Percentiles rank a stretch among this genome's conserved stretches.
Evolutionary conservation across 2,113 vertebrate species (phyloP).

Genomic region (Poecilia latipinna): DNA sequence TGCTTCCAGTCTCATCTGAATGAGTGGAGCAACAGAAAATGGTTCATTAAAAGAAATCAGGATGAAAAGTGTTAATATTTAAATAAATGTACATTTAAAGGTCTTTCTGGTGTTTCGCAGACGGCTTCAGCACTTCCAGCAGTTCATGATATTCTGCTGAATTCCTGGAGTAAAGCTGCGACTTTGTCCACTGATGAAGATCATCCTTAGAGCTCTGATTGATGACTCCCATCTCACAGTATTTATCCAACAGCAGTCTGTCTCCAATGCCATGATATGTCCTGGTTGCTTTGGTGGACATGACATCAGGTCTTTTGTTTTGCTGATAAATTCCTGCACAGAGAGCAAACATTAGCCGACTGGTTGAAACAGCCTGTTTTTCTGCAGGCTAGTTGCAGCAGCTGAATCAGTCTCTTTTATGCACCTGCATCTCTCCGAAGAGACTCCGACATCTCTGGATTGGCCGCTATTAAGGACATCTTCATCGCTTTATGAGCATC

Average conservation of each 20-base stretch:
- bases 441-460: not conserved
- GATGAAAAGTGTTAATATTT: too few relatives aligned
- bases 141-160: slow-evolving; percentile 3
- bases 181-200: not conserved
- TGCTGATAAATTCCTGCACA: not conserved
- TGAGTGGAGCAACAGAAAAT: too few relatives aligned
- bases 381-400: too few relatives aligned
- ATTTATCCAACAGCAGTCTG: not conserved
- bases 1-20: too few relatives aligned
- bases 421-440: slow-evolving; percentile 21
- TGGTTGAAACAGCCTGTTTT: not conserved
- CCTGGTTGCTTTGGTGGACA: not conserved
- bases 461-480: slow-evolving; percentile 19
- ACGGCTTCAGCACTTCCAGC: not conserved
- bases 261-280: not conserved
- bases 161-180: not conserved
- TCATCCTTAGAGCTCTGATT: not conserved
- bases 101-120: not conserved
- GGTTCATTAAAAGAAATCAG: too few relatives aligned
- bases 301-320: not conserved
- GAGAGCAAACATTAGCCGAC: not conserved
- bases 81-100: not conserved
- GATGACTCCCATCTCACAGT: not conserved
- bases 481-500: not conserved
- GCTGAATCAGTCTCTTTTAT: too few relatives aligned